Evolutionary conservation across 1,140 invertebrate genomes (phyloP).

Genomic region (Capitella teleta): DNA sequence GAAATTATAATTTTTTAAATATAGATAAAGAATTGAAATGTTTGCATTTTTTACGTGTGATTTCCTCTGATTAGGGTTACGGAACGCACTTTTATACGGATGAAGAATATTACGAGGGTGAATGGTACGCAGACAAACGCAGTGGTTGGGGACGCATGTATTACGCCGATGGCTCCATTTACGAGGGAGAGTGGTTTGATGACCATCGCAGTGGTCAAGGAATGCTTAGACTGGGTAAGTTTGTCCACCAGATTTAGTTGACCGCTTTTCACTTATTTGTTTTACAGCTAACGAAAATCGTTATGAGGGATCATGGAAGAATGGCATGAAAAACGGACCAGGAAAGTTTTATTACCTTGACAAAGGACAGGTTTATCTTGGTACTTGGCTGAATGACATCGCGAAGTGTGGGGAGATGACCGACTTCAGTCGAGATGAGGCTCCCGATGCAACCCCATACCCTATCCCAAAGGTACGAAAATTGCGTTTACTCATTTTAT

Average conservation of each 20-base stretch:
- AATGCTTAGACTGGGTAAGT: constrained; percentile 37
- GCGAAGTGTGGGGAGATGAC: constrained; percentile 40
- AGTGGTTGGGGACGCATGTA: constrained; percentile 44
- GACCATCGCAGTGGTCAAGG: constrained; percentile 40
- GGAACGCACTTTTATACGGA: constrained; percentile 39
- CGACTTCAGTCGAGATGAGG: constrained; percentile 38
- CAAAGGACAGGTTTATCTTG: constrained; percentile 40
- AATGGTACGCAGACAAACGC: constrained; percentile 40
- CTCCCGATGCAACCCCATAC: constrained; percentile 37
- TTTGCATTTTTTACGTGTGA: no score
- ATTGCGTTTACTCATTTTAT: no score
- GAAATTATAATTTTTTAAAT: no score
- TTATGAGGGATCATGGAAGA: constrained; percentile 41
- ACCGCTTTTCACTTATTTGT: not conserved
- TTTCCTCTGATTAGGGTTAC: constrained; percentile 28
- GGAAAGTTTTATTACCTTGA: constrained; percentile 43
- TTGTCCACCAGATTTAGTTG: not conserved
- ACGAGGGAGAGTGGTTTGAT: constrained; percentile 45
- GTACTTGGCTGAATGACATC: constrained; percentile 42
- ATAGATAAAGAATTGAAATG: no score
- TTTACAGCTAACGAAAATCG: constrained; percentile 40
- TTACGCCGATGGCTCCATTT: constrained; percentile 40
- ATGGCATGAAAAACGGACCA: constrained; percentile 41
- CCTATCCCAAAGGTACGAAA: constrained; percentile 40
- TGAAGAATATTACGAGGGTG: constrained; percentile 42